These are phyloP conservation scores for Cryptomyrus ogoouensis DNA, from an alignment of 2,113 vertebrate species.

Conservation along the genomic window DNA sequence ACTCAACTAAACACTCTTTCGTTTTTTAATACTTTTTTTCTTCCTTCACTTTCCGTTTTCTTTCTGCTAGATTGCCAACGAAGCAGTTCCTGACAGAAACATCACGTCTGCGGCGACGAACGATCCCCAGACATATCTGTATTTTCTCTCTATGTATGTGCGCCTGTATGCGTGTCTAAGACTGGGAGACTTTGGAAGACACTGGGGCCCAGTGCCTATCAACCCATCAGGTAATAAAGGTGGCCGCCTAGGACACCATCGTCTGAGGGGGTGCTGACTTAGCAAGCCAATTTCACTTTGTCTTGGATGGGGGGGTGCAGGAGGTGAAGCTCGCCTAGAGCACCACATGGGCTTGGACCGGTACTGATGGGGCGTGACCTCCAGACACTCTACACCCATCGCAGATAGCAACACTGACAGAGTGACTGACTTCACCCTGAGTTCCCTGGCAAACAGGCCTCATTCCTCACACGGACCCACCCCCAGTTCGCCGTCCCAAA, in stretches of 20 bases:
- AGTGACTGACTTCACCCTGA: background rate
- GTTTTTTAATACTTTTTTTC: conserved; percentile 11
- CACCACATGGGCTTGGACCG: background rate
- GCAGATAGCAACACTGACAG: background rate
- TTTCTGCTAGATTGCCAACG: conserved; percentile 27
- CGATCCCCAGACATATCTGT: conserved; percentile 19
- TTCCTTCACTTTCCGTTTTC: conserved; percentile 18
- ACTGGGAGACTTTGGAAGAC: background rate
- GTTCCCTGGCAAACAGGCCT: background rate
- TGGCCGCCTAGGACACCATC: background rate
- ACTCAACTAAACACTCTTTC: conserved; percentile 43
- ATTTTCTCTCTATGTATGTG: conserved; percentile 5
- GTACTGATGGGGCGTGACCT: background rate
- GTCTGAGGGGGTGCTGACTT: background rate
- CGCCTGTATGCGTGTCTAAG: background rate
- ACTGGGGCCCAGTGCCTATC: background rate
- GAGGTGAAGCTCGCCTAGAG: background rate
- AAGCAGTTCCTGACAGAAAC: conserved; percentile 36
- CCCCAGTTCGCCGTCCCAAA: background rate
- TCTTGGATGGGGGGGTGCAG: background rate
- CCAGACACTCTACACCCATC: background rate
- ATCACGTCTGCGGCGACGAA: conserved; percentile 28
- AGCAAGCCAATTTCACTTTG: background rate
- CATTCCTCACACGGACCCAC: background rate
- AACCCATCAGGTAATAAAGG: background rate